phyloP scores from a whole-genome alignment of 2,113 vertebrate species.

The Vanacampus margaritifer region DNA sequence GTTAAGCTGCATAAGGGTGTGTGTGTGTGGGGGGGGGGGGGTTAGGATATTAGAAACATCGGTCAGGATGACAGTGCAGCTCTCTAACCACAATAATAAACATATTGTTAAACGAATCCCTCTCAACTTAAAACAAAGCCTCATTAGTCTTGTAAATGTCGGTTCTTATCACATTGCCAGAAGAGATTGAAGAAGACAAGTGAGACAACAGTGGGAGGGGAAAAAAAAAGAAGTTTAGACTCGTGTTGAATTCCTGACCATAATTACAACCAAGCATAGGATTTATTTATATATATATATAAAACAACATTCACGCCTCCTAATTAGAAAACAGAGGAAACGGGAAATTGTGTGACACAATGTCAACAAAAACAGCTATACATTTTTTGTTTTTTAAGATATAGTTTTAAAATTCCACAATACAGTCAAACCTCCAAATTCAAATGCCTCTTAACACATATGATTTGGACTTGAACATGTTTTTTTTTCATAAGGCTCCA shows the following conservation, averaged over 20 bases:
- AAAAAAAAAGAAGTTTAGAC: neutral
- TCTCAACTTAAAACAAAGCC: neutral
- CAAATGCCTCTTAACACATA: too few relatives aligned
- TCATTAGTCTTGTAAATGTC: neutral
- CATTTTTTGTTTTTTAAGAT: too few relatives aligned
- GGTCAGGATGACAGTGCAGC: neutral
- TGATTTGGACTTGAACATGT: too few relatives aligned
- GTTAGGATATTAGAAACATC: neutral
- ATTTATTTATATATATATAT: neutral
- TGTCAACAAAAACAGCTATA: too few relatives aligned
- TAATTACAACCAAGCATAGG: neutral
- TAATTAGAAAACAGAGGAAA: neutral
- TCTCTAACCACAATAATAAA: neutral
- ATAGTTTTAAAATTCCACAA: too few relatives aligned
- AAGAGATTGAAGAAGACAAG: neutral
- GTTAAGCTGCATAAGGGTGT: neutral
- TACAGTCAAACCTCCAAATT: too few relatives aligned
- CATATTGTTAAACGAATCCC: neutral
- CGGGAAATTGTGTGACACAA: too few relatives aligned
- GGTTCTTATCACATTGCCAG: neutral
- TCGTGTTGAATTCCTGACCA: neutral
- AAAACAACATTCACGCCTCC: neutral
- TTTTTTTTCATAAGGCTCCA: too few relatives aligned
- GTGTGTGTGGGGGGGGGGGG: too few relatives aligned
- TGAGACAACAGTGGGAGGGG: neutral